phyloP scores from a whole-genome alignment of 1,140 invertebrate species.

The Chionoecetes opilio region DNA sequence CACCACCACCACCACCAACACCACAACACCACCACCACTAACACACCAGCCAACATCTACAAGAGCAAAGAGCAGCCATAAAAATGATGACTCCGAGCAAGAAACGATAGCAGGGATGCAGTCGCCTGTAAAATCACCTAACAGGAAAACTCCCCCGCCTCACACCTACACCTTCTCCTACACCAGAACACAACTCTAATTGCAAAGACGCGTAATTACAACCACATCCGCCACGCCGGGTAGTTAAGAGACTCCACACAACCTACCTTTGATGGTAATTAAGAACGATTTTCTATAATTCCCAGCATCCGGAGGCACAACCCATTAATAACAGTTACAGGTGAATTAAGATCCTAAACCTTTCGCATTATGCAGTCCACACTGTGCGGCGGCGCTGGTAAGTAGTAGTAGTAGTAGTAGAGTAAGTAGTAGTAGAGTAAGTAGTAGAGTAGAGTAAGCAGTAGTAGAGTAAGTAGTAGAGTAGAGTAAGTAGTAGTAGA shows the following conservation, averaged over 20 bases:
- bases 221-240: background rate
- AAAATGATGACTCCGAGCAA: background rate
- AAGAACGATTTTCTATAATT: conserved; percentile 5
- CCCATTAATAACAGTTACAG: background rate
- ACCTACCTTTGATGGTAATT: conserved; percentile 17
- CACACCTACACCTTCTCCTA: background rate
- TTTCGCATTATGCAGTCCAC: background rate
- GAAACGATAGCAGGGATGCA: background rate
- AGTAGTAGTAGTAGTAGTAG: background rate
- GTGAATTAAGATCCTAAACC: background rate
- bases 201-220: background rate
- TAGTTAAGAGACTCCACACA: background rate
- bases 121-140: conserved; percentile 13
- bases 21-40: background rate
- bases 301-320: background rate
- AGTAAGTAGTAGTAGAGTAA: no score
- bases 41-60: background rate
- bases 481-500: no score
- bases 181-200: background rate
- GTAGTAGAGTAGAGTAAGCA: no score
- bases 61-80: background rate
- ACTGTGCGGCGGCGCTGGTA: background rate
- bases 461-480: no score
- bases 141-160: conserved; percentile 23
- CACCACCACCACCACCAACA: no score